Conservation (phyloP, 2,888 invertebrate species). For the Abscondita cerata region DNA sequence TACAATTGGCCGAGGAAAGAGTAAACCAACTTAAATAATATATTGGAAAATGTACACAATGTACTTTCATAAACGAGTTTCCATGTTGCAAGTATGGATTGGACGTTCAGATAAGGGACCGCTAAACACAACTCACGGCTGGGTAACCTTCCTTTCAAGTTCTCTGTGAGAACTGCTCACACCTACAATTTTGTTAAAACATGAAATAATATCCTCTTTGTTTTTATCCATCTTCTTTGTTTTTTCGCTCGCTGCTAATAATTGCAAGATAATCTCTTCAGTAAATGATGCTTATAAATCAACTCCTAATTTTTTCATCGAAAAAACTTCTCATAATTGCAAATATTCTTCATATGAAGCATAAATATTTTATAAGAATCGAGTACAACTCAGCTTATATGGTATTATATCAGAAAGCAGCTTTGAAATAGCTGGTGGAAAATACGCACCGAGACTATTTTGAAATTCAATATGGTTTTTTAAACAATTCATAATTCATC, state of each 20-base stretch:
- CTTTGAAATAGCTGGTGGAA: background rate
- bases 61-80: conserved; percentile 24
- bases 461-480: conserved; percentile 32
- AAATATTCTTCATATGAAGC: conserved; percentile 17
- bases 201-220: conserved; percentile 11
- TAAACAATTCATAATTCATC: conserved; percentile 35
- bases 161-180: conserved; percentile 29
- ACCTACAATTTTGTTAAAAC: conserved; percentile 25
- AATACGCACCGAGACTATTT: conserved; percentile 12
- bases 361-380: conserved; percentile 31
- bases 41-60: conserved; percentile 11
- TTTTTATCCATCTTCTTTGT: conserved; percentile 14
- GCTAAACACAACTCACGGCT: conserved; percentile 31
- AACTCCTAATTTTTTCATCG: no score
- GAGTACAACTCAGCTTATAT: conserved; percentile 21
- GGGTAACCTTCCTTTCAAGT: conserved; percentile 33
- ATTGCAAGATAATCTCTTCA: background rate
- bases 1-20: background rate
- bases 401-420: conserved; percentile 19
- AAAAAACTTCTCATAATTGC: conserved; percentile 13
- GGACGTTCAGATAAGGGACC: conserved; percentile 35
- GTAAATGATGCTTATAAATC: background rate
- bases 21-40: background rate
- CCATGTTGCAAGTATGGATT: conserved; percentile 31
- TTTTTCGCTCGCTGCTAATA: background rate